A percentile compares a stretch with the other conserved stretches of the same genome.
phyloP scores from a whole-genome alignment of 2,797 vertebrate species.

The Oryzias sinensis region DNA sequence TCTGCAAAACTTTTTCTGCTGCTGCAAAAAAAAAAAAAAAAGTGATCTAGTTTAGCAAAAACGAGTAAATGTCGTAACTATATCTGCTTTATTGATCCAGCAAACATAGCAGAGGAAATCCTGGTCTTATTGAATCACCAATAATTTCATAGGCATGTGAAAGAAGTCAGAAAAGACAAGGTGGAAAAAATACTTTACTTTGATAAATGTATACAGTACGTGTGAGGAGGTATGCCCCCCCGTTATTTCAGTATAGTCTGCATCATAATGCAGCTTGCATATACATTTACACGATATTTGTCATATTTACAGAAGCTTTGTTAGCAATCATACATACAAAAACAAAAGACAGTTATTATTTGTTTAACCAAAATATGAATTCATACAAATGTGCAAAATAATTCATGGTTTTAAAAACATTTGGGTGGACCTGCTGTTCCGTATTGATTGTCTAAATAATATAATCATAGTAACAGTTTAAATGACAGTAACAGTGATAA shows the following conservation, averaged over 20 bases:
- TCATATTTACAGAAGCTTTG: conserved; percentile 62
- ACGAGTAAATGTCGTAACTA: too few relatives aligned
- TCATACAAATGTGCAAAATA: conserved; percentile 66
- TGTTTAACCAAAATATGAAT: conserved; percentile 57
- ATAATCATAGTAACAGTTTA: conserved; percentile 55
- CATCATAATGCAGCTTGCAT: conserved; percentile 64
- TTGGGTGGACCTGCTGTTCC: conserved; percentile 57
- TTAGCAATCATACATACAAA: conserved; percentile 47
- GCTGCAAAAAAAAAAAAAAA: conserved; percentile 45
- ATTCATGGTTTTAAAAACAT: conserved; percentile 46
- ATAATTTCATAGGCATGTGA: neutral
- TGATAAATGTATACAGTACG: conserved; percentile 77
- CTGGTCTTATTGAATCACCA: neutral
- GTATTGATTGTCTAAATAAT: conserved; percentile 80
- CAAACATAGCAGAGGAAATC: conserved; percentile 2
- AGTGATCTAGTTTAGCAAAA: too few relatives aligned
- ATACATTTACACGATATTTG: conserved; percentile 55
- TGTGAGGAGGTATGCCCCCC: conserved; percentile 37
- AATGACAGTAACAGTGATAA: conserved; percentile 42
- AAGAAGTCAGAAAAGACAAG: conserved; percentile 11
- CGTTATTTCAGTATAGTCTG: conserved; percentile 50
- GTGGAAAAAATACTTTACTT: conserved; percentile 82
- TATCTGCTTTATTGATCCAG: too few relatives aligned
- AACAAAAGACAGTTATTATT: conserved; percentile 20
- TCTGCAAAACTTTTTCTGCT: conserved; percentile 57